Base-by-base conservation (phyloP, 2,113 vertebrate species). In the mouse (Mus musculus) region DNA sequence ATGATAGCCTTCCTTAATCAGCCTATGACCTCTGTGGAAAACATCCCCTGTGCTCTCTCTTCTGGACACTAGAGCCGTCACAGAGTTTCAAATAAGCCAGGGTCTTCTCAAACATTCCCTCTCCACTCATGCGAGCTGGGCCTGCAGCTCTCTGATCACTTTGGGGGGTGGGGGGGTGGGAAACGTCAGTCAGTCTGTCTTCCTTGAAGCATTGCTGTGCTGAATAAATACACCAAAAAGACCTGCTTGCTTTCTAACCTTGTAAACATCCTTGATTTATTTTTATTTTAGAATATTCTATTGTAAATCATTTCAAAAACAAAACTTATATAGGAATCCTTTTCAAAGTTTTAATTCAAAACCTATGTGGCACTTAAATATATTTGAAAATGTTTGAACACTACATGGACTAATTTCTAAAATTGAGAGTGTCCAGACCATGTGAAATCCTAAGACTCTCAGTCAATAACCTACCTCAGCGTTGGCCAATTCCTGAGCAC, bases 1-100 rank as follows among this genome's bases (percentile, higher is more conserved):
- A 81, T 36, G 36, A 6, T 96, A 94, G 63, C 96, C 93, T 97
- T 96, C 93, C 92, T 0, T 87, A 76, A 36, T 87, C 77, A 65
- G 42, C 61, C 87, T 71, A 75, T 85, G 91, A 94, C 94, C 80
- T 93, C 94, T 93, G 59, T 80, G 93, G 89, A 92, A 86, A 95
- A 46, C 1, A 0, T 19, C 13, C 36, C 67, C 88, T 86, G 78
- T n/a, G 59, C 16, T 52, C 28, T 13, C 63, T 80, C 61, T 82
- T 76, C 28, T n/a, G 52, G 90, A 33, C 90, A 3, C 5, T 36
- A 0, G 71, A 5, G 49, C 33, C 80, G 33, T 54, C 13, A 19
- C 22, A 13, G 46, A 61, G 28, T 92, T 89, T 54, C 54, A 39
- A 65, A 76, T 1, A 1, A 8, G 17, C n/a, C 5, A 0, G 2